Evolutionary conservation across 1,140 invertebrate genomes (phyloP).

Genomic region (Paramacrobiotus metropolitanus): DNA sequence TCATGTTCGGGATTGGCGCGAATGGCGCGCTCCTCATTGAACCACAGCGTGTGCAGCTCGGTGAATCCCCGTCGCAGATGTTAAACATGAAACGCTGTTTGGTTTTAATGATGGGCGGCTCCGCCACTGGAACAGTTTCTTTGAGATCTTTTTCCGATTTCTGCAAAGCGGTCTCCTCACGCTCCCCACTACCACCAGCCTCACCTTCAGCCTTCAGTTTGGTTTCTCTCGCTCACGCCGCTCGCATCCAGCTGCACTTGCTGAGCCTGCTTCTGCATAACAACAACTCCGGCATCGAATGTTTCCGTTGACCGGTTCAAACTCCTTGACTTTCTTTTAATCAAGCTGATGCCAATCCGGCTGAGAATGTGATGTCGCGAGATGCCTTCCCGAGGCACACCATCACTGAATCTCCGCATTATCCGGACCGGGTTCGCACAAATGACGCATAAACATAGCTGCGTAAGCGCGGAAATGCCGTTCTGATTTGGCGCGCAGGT

Average conservation of each 20-base stretch:
- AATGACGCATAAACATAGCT: constrained; percentile 93
- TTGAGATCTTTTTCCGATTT: too few species aligned
- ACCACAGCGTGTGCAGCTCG: constrained; percentile 91
- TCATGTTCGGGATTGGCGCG: constrained; percentile 80
- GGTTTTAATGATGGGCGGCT: neutral
- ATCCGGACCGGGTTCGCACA: constrained; percentile 95
- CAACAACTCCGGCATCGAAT: constrained; percentile 54
- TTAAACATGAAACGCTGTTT: constrained; percentile 96
- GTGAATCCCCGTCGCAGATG: constrained; percentile 99
- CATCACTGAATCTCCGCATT: constrained; percentile 96
- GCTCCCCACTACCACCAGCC: neutral
- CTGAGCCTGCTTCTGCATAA: constrained; percentile 16
- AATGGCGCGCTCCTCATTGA: constrained; percentile 89
- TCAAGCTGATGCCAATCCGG: constrained; percentile 89
- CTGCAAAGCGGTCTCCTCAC: neutral
- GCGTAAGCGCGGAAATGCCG: constrained; percentile 96
- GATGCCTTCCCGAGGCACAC: constrained; percentile 91
- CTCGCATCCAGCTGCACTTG: constrained; percentile 20
- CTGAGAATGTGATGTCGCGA: constrained; percentile 93
- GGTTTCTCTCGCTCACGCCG: constrained; percentile 17
- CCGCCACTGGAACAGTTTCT: too few species aligned
- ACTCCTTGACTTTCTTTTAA: constrained; percentile 90
- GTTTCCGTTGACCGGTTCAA: constrained; percentile 95
- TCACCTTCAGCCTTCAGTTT: constrained; percentile 12
- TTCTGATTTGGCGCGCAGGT: constrained; percentile 91